phyloP scores from a whole-genome alignment of 2,113 vertebrate species.

The Pica pica region DNA sequence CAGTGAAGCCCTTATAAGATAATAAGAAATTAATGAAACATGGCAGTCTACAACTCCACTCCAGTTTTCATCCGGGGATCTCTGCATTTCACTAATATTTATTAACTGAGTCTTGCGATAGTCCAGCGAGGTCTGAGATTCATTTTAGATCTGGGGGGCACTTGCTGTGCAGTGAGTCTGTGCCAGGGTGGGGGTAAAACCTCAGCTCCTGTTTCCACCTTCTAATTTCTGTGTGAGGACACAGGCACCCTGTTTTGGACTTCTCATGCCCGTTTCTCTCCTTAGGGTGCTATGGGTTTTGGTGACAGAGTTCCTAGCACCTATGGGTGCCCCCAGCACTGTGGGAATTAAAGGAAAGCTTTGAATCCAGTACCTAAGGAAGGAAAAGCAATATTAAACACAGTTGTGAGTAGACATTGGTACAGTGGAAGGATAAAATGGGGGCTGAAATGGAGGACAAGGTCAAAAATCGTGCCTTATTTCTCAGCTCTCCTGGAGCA shows the following conservation, averaged over 20 bases:
- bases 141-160: background rate
- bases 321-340: background rate
- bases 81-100: slow-evolving; percentile 25
- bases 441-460: background rate
- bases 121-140: background rate
- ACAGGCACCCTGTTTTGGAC: background rate
- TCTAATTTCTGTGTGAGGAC: background rate
- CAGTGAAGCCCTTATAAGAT: slow-evolving; percentile 46
- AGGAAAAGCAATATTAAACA: background rate
- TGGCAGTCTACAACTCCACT: slow-evolving; percentile 25
- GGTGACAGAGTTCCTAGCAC: background rate
- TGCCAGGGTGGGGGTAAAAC: background rate
- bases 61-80: slow-evolving; percentile 14
- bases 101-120: slow-evolving; percentile 16
- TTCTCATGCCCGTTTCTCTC: background rate
- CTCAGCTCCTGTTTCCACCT: background rate
- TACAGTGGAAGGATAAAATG: background rate
- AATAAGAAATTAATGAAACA: slow-evolving; percentile 59
- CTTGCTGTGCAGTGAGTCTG: background rate
- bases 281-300: background rate
- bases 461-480: background rate
- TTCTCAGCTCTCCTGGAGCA: background rate
- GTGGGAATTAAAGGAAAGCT: background rate
- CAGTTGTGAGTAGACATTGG: background rate
- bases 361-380: background rate